Percentiles rank a stretch among this genome's conserved stretches.
These are phyloP conservation scores for Eurosta solidaginis DNA, from an alignment of 1,140 invertebrate species.

Conservation along the genomic window DNA sequence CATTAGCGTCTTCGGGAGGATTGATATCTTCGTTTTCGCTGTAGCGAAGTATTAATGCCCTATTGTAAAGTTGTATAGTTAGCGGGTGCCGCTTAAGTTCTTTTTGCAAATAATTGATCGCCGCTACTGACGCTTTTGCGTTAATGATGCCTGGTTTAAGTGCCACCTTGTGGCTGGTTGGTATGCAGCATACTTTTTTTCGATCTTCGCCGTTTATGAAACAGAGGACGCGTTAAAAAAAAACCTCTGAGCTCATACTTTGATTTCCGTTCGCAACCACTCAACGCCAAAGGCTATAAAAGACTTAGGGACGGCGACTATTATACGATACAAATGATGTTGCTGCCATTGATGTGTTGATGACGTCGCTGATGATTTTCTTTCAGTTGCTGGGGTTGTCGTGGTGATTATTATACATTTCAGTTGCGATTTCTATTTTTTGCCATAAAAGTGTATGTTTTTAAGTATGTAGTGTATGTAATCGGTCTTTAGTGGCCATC, in stretches of 20 bases:
- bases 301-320: neutral
- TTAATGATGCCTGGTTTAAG: neutral
- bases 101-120: too few relatives aligned
- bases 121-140: neutral
- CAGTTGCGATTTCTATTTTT: slow-evolving; percentile 1
- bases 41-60: too few relatives aligned
- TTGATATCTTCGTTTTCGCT: too few relatives aligned
- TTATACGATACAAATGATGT: neutral
- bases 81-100: neutral
- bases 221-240: neutral
- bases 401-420: slow-evolving; percentile 18
- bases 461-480: neutral
- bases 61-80: neutral
- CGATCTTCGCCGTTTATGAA: neutral
- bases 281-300: neutral
- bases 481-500: neutral
- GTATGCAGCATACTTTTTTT: neutral
- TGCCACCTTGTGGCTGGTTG: neutral
- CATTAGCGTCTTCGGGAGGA: too few relatives aligned
- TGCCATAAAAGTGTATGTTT: neutral
- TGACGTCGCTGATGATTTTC: neutral
- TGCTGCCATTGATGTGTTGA: slow-evolving; percentile 12
- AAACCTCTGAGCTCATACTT: neutral
- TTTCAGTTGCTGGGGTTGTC: neutral
- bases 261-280: neutral